Conservation (phyloP, 2,888 invertebrate genomes). For the Xanthia togata region DNA sequence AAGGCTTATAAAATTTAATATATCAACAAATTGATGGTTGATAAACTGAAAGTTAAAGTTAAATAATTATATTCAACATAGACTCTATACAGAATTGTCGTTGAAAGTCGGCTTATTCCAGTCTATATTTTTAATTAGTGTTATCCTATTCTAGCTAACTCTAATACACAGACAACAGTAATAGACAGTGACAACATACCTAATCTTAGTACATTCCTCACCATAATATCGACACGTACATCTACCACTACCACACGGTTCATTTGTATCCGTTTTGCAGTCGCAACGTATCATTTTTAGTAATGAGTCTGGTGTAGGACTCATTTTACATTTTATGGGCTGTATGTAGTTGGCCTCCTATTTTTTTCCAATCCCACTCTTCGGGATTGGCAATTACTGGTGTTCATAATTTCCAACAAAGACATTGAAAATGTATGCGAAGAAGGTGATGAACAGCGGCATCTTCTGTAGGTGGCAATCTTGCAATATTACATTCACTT, state of each 20-base stretch:
- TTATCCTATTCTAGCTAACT: neutral
- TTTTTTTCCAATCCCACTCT: neutral
- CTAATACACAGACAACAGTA: no score
- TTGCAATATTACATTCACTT: neutral
- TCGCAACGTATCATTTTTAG: neutral
- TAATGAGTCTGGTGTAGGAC: neutral
- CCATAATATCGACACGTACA: neutral
- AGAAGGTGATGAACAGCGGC: neutral
- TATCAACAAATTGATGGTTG: neutral
- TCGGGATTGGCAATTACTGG: neutral
- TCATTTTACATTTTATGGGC: neutral
- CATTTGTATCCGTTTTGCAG: neutral
- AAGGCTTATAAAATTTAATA: neutral
- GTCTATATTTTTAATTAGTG: neutral
- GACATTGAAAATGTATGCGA: neutral
- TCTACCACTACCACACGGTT: neutral
- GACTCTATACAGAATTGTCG: neutral
- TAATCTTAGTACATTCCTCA: neutral
- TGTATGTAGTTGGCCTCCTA: neutral
- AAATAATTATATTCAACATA: neutral
- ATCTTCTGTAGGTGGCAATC: neutral
- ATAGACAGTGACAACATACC: no score
- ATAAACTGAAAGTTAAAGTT: neutral
- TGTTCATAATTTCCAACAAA: neutral
- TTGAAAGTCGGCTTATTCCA: neutral